Conservation (phyloP, 2,888 invertebrate genomes). For the Epistrophella euchroma region DNA sequence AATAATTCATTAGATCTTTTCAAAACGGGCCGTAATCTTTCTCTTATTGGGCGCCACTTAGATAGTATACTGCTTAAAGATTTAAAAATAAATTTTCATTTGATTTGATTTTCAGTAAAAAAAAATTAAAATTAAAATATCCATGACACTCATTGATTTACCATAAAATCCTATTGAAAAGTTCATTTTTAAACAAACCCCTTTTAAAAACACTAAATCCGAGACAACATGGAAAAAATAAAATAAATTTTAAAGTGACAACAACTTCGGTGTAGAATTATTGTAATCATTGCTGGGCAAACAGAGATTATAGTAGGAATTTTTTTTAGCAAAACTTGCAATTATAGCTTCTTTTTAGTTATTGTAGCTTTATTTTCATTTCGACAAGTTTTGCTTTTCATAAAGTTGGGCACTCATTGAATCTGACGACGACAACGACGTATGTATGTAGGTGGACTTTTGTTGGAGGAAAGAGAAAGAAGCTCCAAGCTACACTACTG, state of each 20-base stretch:
- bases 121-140: too few relatives aligned
- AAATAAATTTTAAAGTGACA: constrained; percentile 78
- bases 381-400: neutral
- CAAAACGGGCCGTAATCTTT: too few relatives aligned
- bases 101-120: too few relatives aligned
- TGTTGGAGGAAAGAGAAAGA: neutral
- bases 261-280: constrained; percentile 83
- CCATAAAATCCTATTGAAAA: too few relatives aligned
- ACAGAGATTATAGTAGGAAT: constrained; percentile 75
- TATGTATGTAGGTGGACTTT: neutral
- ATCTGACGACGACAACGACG: too few relatives aligned
- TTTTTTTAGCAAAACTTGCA: neutral
- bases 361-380: constrained; percentile 8
- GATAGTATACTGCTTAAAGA: too few relatives aligned
- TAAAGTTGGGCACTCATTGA: neutral
- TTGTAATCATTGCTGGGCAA: constrained; percentile 82
- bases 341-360: neutral
- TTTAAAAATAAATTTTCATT: too few relatives aligned
- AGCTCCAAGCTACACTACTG: constrained; percentile 11
- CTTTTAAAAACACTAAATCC: constrained; percentile 16
- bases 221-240: constrained; percentile 14
- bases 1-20: too few relatives aligned
- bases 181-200: neutral
- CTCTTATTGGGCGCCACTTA: too few relatives aligned
- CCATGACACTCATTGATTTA: too few relatives aligned